phyloP scores from a whole-genome alignment of 2,113 vertebrate genomes.

The Rhinopomastus cyanomelas region DNA sequence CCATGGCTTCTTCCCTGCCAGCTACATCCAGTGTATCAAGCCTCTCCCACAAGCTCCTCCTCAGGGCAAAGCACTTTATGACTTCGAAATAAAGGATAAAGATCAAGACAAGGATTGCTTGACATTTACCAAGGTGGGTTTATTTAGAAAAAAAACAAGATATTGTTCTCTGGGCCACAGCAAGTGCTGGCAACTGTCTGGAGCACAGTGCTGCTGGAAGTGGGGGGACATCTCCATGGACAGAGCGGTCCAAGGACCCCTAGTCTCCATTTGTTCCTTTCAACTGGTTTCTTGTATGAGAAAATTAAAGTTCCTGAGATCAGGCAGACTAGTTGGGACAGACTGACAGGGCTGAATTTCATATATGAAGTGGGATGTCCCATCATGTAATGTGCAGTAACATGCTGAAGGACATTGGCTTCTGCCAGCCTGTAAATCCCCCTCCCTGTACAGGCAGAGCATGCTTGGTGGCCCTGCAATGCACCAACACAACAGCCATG shows the following conservation, averaged over 20 bases:
- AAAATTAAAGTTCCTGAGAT: not conserved
- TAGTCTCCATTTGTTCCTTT: not conserved
- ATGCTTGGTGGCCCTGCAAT: not conserved
- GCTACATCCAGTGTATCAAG: slow-evolving; percentile 91
- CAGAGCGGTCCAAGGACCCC: not conserved
- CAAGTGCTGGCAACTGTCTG: not conserved
- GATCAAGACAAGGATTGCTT: slow-evolving; percentile 98
- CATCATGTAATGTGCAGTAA: not conserved
- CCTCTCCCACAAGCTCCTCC: slow-evolving; percentile 90
- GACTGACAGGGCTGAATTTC: not conserved
- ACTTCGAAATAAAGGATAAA: slow-evolving; percentile 97
- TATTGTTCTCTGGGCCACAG: too few relatives aligned
- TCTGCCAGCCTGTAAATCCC: not conserved
- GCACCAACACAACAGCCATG: accelerated
- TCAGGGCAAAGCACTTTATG: slow-evolving; percentile 96
- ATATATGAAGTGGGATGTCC: not conserved
- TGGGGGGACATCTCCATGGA: not conserved
- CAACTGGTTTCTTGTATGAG: not conserved
- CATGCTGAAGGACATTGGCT: not conserved
- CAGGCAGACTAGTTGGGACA: not conserved
- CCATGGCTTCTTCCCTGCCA: slow-evolving; percentile 94
- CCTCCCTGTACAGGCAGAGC: not conserved
- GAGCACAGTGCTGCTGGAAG: not conserved
- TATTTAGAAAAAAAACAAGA: too few relatives aligned
- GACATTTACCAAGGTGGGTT: slow-evolving; percentile 92